Percentiles rank a stretch among this genome's conserved stretches.
Evolutionary conservation across 2,888 invertebrate genomes (phyloP).

Genomic region (Brachyptera putata): DNA sequence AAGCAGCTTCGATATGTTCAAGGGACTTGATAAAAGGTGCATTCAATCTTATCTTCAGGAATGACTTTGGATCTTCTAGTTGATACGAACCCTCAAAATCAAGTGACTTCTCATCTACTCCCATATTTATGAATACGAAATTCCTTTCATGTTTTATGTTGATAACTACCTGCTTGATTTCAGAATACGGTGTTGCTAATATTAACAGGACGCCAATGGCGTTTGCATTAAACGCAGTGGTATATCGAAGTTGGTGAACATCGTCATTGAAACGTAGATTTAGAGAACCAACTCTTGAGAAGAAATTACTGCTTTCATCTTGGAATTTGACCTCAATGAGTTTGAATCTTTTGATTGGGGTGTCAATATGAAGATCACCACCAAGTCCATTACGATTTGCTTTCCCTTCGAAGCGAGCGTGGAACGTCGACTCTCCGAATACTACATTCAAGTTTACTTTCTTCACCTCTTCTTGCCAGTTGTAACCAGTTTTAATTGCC

Average conservation of each 20-base stretch:
- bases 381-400: background rate
- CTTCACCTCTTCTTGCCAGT: slow-evolving; percentile 16
- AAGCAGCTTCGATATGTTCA: slow-evolving; percentile 19
- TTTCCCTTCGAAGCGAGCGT: slow-evolving; percentile 5
- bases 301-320: background rate
- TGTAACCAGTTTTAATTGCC: slow-evolving; percentile 26
- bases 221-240: slow-evolving; percentile 1
- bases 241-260: slow-evolving; percentile 19
- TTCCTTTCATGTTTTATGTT: slow-evolving; percentile 7
- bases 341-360: slow-evolving; percentile 12
- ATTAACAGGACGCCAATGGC: slow-evolving; percentile 1
- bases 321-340: slow-evolving; percentile 5
- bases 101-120: slow-evolving; percentile 26
- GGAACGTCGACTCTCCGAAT: slow-evolving; percentile 6
- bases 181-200: background rate
- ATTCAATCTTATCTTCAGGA: slow-evolving; percentile 26
- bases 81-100: slow-evolving; percentile 27
- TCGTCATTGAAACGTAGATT: background rate
- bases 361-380: slow-evolving; percentile 13
- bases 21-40: slow-evolving; percentile 29
- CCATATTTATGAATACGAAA: slow-evolving; percentile 22
- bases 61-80: slow-evolving; percentile 17
- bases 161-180: slow-evolving; percentile 23
- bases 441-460: slow-evolving; percentile 11
- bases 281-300: background rate